Base-by-base conservation (phyloP, 2,797 vertebrate genomes). In the Pangasius mekongensis region DNA sequence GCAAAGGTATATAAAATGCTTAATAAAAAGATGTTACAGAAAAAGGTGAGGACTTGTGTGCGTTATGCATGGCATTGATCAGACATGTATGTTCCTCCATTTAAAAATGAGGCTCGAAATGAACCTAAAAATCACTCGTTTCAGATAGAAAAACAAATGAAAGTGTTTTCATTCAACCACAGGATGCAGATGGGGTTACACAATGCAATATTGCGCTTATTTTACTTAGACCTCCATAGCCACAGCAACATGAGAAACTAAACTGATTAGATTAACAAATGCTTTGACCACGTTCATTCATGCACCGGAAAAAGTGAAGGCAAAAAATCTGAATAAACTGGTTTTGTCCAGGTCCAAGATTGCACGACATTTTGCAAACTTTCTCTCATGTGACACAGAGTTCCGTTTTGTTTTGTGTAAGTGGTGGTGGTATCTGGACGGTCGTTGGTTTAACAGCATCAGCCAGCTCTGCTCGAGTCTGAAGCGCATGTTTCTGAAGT, bases 1-100 rank as follows among this genome's bases (percentile, higher is more conserved):
- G 86, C 39, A 89, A 92, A 91, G 89, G 90, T 90, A 89, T 89
- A 92, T 91, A 91, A 93, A 92, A 90, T 58, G 81, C 52, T 84
- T 81, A 87, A 89, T 91, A 92, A 90, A 92, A 92, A 91, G 88
- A 89, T 85, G 88, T 90, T 86, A 91, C 85, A 83, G 13, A 81
- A 89, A 64, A 83, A 39, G 22, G 49, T 22, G 27, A 87, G 64
- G 76, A 90, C 74, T 78, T 90, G 90, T 89, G 86, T 90, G 90
- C 86, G 33, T 90, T 83, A 84, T 74, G 39, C 73, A 88, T 64
- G 74, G 84, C 76, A 83, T 84, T 82, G 60, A 82, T 89, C 83
- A 89, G 56, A 86, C n/a, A 85, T 81, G 64, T 24, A 78, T 71
- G 69, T 85, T 80, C 86, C 49, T 84, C 58, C n/a, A 81, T 49